phyloP scores from a whole-genome alignment of 2,797 vertebrate species.

The Sebastes oblongus region DNA sequence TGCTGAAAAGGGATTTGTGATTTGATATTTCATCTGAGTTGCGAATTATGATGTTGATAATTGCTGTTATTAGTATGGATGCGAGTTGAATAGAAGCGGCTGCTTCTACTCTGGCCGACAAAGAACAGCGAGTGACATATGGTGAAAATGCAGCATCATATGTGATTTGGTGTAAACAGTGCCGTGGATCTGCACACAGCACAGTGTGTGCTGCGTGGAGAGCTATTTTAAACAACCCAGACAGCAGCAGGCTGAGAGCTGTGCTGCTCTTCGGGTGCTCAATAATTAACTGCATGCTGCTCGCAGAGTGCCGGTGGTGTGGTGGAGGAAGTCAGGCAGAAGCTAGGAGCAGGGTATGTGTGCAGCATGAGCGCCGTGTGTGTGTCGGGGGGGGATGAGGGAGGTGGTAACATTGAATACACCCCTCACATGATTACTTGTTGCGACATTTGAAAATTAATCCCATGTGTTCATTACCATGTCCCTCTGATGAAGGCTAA shows the following conservation, averaged over 20 bases:
- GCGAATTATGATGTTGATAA: conserved; percentile 30
- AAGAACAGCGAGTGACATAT: conserved; percentile 11
- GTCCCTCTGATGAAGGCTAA: conserved; percentile 34
- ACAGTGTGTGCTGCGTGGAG: neutral
- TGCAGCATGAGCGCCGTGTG: neutral
- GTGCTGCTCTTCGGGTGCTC: conserved; percentile 67
- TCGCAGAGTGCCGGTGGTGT: conserved; percentile 38
- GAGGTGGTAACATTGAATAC: conserved; percentile 38
- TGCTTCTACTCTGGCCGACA: conserved; percentile 6
- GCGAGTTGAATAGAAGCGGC: neutral
- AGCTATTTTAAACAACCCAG: conserved; percentile 64
- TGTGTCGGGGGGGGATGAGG: neutral
- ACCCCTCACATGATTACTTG: conserved; percentile 40
- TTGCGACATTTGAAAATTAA: conserved; percentile 60
- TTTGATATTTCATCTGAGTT: conserved; percentile 15
- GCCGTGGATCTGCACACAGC: neutral
- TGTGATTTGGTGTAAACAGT: conserved; percentile 46
- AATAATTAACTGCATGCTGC: conserved; percentile 74
- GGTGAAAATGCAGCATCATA: conserved; percentile 22
- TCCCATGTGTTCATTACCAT: conserved; percentile 53
- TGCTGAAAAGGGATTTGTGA: neutral
- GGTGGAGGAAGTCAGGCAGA: conserved; percentile 63
- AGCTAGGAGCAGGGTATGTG: conserved; percentile 21
- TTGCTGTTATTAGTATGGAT: conserved; percentile 26
- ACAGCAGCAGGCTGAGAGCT: conserved; percentile 54